Base-by-base conservation (phyloP, 1,140 invertebrate genomes). In the Drosophila baimaii region DNA sequence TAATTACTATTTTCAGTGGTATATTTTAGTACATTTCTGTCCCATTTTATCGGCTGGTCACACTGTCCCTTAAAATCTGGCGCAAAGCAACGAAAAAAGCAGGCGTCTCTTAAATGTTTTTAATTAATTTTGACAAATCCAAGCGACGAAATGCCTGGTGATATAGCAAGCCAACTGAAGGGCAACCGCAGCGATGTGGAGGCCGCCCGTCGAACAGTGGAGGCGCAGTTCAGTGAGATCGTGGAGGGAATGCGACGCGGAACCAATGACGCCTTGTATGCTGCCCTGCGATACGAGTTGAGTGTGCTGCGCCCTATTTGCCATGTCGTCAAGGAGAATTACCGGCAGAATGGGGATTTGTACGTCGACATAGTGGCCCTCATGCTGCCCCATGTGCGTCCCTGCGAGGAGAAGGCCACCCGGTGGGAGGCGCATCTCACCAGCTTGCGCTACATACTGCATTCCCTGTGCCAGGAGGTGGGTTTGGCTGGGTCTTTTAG, bases 381-480 rank as follows among this genome's bases (percentile, higher is more conserved):
- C 12, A 58, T 89, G 74, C 35, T 89, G 46, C 85, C 77, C 0
- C 57, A 77, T 8, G 37, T 76, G 17, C 25, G 29, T 13, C 85
- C 85, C 17, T 52, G 17, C 2, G 31, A 37, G 7, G 49, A 52
- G 5, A 65, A 75, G 23, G 51, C 77, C 12, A 65, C 55, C n/a
- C n/a, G 77, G 41, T 89, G 84, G 84, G 51, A 65, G 2, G 25
- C 47, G n/a, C 81, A 90, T 44, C 37, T 89, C 17, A 56, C 29
- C 13, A 81, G 81, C 21, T 43, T 89, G 57, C 74, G 79, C 0
- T 89, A 69, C 49, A 75, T 89, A 5, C 77, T 84, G 12, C 62
- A 90, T 35, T 44, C 31, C 0, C 33, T 88, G 8, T 83, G 68
- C 7, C 51, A 61, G 1, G 61, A 79, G 76, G 83, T 88, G 33